These are phyloP conservation scores for Kradibia gibbosae DNA, from an alignment of 1,140 invertebrate species.

Conservation along the genomic window DNA sequence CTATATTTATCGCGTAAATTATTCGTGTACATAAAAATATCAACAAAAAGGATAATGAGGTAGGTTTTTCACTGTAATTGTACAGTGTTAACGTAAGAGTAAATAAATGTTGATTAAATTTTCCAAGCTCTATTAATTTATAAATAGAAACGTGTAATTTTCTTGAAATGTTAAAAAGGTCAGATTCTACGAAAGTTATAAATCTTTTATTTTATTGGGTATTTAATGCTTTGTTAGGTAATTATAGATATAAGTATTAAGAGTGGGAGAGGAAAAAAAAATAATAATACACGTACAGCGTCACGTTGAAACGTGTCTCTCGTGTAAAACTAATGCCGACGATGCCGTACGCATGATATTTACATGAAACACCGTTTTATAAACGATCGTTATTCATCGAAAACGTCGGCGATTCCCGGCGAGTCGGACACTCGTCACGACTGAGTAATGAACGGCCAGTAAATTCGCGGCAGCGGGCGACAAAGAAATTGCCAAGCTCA, in stretches of 20 bases:
- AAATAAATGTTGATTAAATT: conserved; percentile 5
- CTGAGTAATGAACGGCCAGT: neutral
- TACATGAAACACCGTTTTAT: neutral
- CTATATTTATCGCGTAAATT: neutral
- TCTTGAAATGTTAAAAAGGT: conserved; percentile 21
- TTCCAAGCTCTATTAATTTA: conserved; percentile 12
- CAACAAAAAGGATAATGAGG: neutral
- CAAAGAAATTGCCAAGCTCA: neutral
- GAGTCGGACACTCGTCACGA: neutral
- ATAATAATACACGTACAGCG: neutral
- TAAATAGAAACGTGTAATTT: conserved; percentile 20
- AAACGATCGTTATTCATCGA: neutral
- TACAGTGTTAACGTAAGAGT: neutral
- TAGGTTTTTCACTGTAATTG: neutral
- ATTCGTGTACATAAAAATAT: neutral
- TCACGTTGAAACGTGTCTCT: neutral
- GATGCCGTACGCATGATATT: neutral
- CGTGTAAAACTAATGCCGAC: neutral
- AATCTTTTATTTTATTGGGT: conserved; percentile 16
- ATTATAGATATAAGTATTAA: no score
- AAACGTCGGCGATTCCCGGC: neutral
- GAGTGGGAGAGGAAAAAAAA: neutral
- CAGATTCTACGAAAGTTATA: conserved; percentile 31
- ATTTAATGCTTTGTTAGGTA: conserved; percentile 25
- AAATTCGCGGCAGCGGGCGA: neutral